Base-by-base conservation (phyloP, 2,113 vertebrate genomes). In the Platysteira castanea region DNA sequence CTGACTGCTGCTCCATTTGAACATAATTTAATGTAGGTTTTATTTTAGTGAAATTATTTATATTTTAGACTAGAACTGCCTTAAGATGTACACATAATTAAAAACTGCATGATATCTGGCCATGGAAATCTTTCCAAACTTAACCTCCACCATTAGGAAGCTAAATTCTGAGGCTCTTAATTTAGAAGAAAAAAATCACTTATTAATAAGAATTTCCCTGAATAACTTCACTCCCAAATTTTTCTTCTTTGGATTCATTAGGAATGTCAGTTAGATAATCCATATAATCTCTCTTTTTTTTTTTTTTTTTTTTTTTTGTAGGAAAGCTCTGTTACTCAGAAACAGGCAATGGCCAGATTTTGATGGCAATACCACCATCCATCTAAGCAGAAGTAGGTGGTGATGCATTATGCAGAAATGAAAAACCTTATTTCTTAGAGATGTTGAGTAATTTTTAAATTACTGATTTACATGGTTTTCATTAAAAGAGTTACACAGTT, bases 281-380 rank as follows among this genome's bases (percentile, higher is more conserved):
- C 46, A 19, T 35, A 47, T 47, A 0, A 4, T 42, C 6, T 28
- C 4, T n/a, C n/a, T n/a, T 39, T 39, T 39, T 39, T 39, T 39
- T 39, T 39, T 39, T 39, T 39, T 53, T 42, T 71, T 53, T 24
- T 56, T 42, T 53, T 76, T 70, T 31, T 3, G 9, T 22, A 47
- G 47, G 56, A 67, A 75, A 88, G 4, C 5, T 61, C 28, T 54
- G 4, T 73, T 73, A 42, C 12, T 57, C 31, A 70, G n/a, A 70
- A 91, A 78, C 8, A 60, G 30, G 5, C 44, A 81, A 44, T n/a
- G 28, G 7, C 6, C 20, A 17, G 17, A 53, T 73, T 87, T 50
- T 68, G 31, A 49, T 60, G 31, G 8, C 24, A 61, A 10, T 65
- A 15, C 22, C 5, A 0, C 8, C 7, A 31, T 60, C 6, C n/a